Conservation (phyloP, 2,797 vertebrate species). For the Eidolon dupreanum region DNA sequence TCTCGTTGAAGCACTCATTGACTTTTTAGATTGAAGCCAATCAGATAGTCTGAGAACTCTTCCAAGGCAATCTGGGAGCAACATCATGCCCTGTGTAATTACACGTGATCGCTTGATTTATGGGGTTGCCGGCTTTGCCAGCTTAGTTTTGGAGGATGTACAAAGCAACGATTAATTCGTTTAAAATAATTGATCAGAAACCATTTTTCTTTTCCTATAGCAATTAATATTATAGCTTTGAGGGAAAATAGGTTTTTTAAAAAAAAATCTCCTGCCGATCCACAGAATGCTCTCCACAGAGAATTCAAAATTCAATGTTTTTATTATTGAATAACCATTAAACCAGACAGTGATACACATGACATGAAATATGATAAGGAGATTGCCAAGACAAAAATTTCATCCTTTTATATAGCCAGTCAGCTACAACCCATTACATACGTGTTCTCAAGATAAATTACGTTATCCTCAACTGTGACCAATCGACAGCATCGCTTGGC, state of each 20-base stretch:
- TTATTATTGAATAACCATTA: neutral
- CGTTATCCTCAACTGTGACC: neutral
- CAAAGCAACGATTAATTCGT: neutral
- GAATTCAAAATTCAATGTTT: neutral
- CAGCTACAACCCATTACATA: neutral
- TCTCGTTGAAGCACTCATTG: neutral
- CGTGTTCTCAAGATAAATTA: neutral
- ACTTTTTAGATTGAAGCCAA: neutral
- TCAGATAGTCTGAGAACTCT: neutral
- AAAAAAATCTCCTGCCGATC: neutral
- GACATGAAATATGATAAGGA: neutral
- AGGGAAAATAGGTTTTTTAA: neutral
- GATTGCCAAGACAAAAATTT: neutral
- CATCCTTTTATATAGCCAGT: neutral
- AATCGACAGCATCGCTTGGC: no score
- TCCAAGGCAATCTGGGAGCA: no score
- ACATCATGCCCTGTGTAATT: neutral
- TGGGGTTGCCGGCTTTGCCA: neutral
- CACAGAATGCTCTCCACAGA: neutral
- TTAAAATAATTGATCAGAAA: neutral
- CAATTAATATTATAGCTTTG: neutral
- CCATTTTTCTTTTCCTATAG: neutral
- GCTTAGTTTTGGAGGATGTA: neutral
- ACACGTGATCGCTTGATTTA: neutral
- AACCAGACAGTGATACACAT: neutral